Evolutionary conservation across 2,888 invertebrate species (phyloP).

Genomic region (Drosophila conformis): DNA sequence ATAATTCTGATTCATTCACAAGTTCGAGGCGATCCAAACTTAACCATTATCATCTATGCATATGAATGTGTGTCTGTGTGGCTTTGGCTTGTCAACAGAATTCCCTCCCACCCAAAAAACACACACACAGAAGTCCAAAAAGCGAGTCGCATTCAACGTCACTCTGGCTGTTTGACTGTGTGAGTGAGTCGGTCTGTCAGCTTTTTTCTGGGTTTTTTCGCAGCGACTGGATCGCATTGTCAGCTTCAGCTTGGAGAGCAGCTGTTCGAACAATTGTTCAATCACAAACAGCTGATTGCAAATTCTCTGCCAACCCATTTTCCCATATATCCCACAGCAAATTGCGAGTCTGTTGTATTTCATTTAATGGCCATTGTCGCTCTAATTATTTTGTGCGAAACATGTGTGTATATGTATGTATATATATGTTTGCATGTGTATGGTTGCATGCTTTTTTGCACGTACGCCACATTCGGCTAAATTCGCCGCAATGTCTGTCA

Average conservation of each 20-base stretch:
- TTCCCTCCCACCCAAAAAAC: background rate
- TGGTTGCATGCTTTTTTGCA: conserved; percentile 84
- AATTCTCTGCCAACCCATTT: conserved; percentile 19
- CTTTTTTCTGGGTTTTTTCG: conserved; percentile 15
- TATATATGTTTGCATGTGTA: conserved; percentile 8
- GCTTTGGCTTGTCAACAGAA: background rate
- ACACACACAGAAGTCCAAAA: conserved; percentile 23
- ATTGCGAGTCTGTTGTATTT: conserved; percentile 32
- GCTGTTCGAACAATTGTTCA: conserved; percentile 23
- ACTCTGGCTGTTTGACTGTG: background rate
- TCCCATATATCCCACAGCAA: background rate
- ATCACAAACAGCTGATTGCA: conserved; percentile 43
- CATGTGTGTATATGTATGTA: conserved; percentile 2
- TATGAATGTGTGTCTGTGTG: background rate
- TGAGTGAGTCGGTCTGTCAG: background rate
- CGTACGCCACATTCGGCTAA: conserved; percentile 80
- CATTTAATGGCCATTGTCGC: conserved; percentile 45
- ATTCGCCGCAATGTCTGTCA: conserved; percentile 54
- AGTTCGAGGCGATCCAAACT: background rate
- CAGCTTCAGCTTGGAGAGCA: conserved; percentile 38
- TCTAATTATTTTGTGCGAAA: conserved; percentile 41
- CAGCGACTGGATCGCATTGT: conserved; percentile 11
- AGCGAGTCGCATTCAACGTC: conserved; percentile 31
- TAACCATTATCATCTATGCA: background rate
- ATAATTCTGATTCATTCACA: conserved; percentile 11